These are phyloP conservation scores for Lithophane ornitopus DNA, from an alignment of 2,888 invertebrate species.

Conservation along the genomic window DNA sequence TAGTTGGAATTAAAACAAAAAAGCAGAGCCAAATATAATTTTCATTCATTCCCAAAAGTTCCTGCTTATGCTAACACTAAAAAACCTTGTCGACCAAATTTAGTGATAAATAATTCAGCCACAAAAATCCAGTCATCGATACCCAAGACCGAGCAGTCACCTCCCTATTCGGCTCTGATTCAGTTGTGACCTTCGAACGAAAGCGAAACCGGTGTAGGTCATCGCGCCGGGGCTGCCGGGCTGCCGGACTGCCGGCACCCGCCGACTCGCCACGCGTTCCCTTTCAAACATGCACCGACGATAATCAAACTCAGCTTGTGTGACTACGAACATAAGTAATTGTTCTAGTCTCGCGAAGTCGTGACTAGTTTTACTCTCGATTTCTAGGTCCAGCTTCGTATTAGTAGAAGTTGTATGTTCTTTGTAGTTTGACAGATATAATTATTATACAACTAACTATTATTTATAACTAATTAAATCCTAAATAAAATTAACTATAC, in stretches of 20 bases:
- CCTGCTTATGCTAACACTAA: background rate
- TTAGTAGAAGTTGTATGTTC: background rate
- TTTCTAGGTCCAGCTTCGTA: slow-evolving; percentile 12
- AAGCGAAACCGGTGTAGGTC: slow-evolving; percentile 89
- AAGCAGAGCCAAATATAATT: background rate
- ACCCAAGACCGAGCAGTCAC: slow-evolving; percentile 23
- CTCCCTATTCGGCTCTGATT: slow-evolving; percentile 75
- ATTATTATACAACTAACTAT: no score
- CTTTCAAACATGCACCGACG: slow-evolving; percentile 72
- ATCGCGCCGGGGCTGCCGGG: slow-evolving; percentile 73
- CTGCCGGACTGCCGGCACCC: slow-evolving; percentile 42
- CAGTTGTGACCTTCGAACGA: slow-evolving; percentile 87
- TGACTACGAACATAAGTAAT: slow-evolving; percentile 17
- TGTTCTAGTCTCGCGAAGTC: background rate
- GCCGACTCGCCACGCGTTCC: slow-evolving; percentile 69
- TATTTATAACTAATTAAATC: no score
- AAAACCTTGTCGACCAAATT: background rate
- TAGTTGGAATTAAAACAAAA: background rate
- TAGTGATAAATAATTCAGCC: background rate
- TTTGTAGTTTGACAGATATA: background rate
- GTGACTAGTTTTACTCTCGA: slow-evolving; percentile 19
- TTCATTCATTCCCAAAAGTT: background rate
- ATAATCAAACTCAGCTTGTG: slow-evolving; percentile 19
- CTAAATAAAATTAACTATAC: no score
- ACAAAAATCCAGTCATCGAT: slow-evolving; percentile 21